Evolutionary conservation across 2,888 invertebrate genomes (phyloP).

Genomic region (Drosophila austrosaltans): DNA sequence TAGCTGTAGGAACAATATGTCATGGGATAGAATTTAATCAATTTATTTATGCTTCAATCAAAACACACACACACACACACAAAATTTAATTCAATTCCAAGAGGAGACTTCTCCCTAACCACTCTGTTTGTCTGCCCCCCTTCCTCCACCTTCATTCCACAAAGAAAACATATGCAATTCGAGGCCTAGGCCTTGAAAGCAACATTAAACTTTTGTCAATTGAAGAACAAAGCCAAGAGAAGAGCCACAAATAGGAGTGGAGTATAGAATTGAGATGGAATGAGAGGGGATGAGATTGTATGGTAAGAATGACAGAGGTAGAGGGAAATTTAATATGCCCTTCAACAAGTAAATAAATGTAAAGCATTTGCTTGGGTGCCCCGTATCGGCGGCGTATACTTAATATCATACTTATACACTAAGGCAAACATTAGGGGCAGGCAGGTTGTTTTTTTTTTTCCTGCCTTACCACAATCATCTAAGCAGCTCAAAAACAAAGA

Average conservation of each 20-base stretch:
- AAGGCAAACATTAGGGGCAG: slow-evolving; percentile 13
- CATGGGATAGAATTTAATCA: slow-evolving; percentile 29
- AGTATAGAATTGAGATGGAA: neutral
- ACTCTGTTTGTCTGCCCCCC: neutral
- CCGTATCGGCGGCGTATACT: slow-evolving; percentile 51
- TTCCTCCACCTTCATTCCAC: neutral
- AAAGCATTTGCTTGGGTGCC: slow-evolving; percentile 43
- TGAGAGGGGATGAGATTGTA: neutral
- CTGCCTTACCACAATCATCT: slow-evolving; percentile 36
- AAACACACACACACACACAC: slow-evolving; percentile 50
- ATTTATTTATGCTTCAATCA: slow-evolving; percentile 70
- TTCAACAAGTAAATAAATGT: slow-evolving; percentile 49
- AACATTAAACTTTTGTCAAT: slow-evolving; percentile 43
- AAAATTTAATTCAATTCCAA: slow-evolving; percentile 66
- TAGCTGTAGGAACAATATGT: slow-evolving; percentile 4
- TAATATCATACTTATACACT: slow-evolving; percentile 53
- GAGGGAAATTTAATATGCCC: slow-evolving; percentile 50
- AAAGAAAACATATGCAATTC: slow-evolving; percentile 33
- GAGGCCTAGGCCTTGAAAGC: slow-evolving; percentile 44
- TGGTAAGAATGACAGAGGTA: neutral
- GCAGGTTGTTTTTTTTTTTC: slow-evolving; percentile 11
- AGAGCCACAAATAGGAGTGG: slow-evolving; percentile 2
- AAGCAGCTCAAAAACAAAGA: slow-evolving; percentile 45
- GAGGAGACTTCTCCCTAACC: neutral
- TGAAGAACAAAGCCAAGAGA: slow-evolving; percentile 19